A percentile compares a stretch with the other conserved stretches of the same genome.
Evolutionary conservation across 2,113 vertebrate species (phyloP).

Genomic region (Falco punctatus): DNA sequence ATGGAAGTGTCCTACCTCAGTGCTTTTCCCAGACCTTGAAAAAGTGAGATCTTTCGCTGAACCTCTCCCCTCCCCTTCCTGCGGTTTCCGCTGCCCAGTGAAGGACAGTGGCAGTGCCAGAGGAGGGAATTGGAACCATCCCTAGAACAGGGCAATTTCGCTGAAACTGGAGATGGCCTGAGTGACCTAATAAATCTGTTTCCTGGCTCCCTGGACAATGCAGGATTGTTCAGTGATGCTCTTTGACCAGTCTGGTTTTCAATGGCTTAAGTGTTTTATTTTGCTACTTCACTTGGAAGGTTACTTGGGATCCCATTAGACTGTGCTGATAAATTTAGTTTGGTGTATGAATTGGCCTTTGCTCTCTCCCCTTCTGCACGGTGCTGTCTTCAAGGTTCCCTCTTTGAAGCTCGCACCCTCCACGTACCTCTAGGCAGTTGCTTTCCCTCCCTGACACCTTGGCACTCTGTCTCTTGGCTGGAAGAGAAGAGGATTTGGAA

Average conservation of each 20-base stretch:
- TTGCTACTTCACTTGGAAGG: slow-evolving; percentile 32
- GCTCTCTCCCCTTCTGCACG: background rate
- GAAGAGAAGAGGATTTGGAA: background rate
- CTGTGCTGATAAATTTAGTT: background rate
- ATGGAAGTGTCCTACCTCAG: background rate
- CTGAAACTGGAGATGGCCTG: slow-evolving; percentile 42
- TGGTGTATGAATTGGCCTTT: background rate
- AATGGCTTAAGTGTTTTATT: slow-evolving; percentile 57
- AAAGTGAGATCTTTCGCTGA: background rate
- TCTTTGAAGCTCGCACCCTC: background rate
- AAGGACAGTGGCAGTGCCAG: background rate
- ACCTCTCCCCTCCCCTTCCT: background rate
- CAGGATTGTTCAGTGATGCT: background rate
- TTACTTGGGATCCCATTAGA: slow-evolving; percentile 32
- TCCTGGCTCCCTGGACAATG: slow-evolving; percentile 51
- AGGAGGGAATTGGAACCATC: slow-evolving; percentile 29
- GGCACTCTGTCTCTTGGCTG: background rate
- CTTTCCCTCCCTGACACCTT: background rate
- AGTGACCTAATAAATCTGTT: slow-evolving; percentile 52
- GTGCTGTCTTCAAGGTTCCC: background rate
- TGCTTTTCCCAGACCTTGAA: background rate
- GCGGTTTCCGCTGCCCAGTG: background rate
- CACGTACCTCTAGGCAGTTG: background rate
- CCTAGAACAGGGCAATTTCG: slow-evolving; percentile 21
- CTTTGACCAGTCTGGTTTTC: slow-evolving; percentile 41